These are phyloP conservation scores for Pogonognathellus flavescens DNA, from an alignment of 1,140 invertebrate genomes.

Conservation along the genomic window DNA sequence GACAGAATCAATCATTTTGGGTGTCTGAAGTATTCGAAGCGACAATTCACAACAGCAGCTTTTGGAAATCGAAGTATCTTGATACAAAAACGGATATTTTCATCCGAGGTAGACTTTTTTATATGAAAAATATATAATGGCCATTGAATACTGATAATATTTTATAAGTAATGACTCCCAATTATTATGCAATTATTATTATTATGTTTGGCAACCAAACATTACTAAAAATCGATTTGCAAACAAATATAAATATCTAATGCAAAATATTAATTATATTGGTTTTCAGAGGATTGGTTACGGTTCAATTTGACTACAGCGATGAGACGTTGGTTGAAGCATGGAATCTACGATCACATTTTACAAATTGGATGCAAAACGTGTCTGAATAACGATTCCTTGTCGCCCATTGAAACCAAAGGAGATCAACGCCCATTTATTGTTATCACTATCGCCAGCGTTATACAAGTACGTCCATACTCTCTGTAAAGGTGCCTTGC, in stretches of 20 bases:
- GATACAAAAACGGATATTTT: neutral
- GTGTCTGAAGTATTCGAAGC: conserved; percentile 82
- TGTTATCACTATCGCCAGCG: conserved; percentile 77
- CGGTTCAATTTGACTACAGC: conserved; percentile 82
- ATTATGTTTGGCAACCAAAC: too few species aligned
- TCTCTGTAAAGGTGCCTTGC: too few species aligned
- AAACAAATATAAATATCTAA: neutral
- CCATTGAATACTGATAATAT: too few species aligned
- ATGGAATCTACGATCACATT: conserved; percentile 76
- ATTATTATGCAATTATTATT: too few species aligned
- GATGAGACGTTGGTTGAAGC: conserved; percentile 80
- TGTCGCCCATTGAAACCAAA: conserved; percentile 76
- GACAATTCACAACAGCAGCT: neutral
- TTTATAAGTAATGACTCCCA: too few species aligned
- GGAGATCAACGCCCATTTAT: conserved; percentile 80
- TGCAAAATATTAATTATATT: neutral
- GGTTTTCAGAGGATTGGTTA: conserved; percentile 81
- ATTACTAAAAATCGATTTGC: neutral
- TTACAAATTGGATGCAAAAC: conserved; percentile 83
- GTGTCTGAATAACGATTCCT: conserved; percentile 77
- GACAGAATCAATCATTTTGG: conserved; percentile 80
- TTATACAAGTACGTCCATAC: conserved; percentile 69
- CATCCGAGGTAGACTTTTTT: neutral
- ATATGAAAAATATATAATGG: too few species aligned
- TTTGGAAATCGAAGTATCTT: neutral